Evolutionary conservation across 2,797 vertebrate species (phyloP), one percentile per base, ranked within the genome.

Genomic region (Coluber constrictor): DNA sequence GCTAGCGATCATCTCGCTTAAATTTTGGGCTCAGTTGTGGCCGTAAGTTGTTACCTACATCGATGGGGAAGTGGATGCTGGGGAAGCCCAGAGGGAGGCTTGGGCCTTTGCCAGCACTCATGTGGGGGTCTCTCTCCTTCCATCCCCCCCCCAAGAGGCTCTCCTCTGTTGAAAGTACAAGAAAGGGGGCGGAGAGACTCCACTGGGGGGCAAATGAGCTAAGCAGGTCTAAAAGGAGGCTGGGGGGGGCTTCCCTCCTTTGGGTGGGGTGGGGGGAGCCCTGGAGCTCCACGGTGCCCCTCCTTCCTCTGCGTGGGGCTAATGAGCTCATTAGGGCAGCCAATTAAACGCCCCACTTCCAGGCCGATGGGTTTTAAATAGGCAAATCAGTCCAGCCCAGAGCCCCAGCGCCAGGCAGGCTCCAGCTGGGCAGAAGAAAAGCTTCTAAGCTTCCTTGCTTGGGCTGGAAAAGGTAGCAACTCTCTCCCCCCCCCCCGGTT

Each of bases 271-370:
- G 18, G 59, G 59, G 55, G 10, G 61, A 27, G 3, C 27, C n/a
- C 66, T 54, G 51, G 51, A 54, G 51, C 51, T 54, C 51, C 51
- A 54, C 1, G 51, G 51, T 10, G 51, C 51, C 51, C 51, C n/a
- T 8, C 66, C 66, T 18, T 5, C 66, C 66, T 74, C n/a, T 5
- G 5, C 15, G 7, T 37, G 66, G 66, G 66, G 66, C 95, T 96
- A 95, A 96, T 95, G 95, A 94, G 94, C 94, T 94, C 96, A 96
- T 96, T 96, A 96, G 94, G 89, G 94, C 60, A 0, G 86, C 91
- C 94, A 94, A 95, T 96, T 94, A 83, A 94, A 60, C 2, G 9
- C 32, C 32, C 54, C 7, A 25, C 9, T 16, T 18, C 9, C 59
- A 0, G 27, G 11, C 7, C 0, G 70, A 87, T 90, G 90, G 91